Percentiles rank a stretch among this genome's conserved stretches.
phyloP scores from a whole-genome alignment of 2,113 vertebrate species.

The Dinomys branickii region DNA sequence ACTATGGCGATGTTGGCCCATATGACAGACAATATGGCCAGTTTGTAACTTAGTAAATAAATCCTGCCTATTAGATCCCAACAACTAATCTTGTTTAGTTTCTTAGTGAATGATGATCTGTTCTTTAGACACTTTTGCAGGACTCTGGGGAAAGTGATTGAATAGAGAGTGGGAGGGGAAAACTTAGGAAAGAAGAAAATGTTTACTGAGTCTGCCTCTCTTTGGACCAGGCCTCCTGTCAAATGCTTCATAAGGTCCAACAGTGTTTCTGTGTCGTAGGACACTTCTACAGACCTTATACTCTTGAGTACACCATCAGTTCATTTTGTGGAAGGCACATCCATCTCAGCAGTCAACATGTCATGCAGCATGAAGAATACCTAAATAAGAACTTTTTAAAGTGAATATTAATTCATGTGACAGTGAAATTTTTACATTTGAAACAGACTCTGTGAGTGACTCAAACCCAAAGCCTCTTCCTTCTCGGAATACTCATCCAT shows the following conservation, averaged over 20 bases:
- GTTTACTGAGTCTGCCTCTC: background rate
- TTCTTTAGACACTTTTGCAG: background rate
- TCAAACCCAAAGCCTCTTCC: background rate
- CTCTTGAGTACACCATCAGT: background rate
- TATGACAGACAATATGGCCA: background rate
- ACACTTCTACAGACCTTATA: background rate
- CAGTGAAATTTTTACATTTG: background rate
- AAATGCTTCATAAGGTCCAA: background rate
- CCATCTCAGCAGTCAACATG: background rate
- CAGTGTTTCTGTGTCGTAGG: background rate
- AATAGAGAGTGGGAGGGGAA: background rate
- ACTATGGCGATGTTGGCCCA: background rate
- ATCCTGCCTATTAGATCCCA: background rate
- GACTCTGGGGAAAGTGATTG: rapidly evolving
- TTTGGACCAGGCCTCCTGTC: background rate
- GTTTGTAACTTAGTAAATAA: slow-evolving; percentile 22
- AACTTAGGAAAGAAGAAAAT: background rate
- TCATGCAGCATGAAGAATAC: background rate
- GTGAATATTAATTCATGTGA: background rate
- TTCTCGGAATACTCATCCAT: background rate
- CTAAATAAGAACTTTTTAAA: background rate
- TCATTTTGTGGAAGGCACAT: background rate
- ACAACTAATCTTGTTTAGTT: background rate
- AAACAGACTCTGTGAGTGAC: background rate
- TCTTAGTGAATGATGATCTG: background rate